Base-by-base conservation (phyloP, 2,113 vertebrate genomes). In the Microtus montanus region DNA sequence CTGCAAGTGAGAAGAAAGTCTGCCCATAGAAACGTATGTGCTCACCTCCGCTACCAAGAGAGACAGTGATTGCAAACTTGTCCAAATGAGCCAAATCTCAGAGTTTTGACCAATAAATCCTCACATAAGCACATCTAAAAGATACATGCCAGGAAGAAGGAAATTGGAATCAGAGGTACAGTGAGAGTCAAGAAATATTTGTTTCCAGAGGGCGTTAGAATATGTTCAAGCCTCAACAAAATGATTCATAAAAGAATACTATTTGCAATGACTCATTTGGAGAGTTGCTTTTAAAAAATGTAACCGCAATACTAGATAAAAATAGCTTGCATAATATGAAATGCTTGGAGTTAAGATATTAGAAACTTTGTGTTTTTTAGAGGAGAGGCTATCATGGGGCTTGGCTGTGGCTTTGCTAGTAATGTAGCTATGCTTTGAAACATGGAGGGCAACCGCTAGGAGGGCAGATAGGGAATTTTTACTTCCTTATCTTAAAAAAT, bases 401-500 rank as follows among this genome's bases (percentile, higher is more conserved):
- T 54, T 70, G 79, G 78, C 28, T 66, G 66, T 82, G 49, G n/a
- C 68, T 71, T 78, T 88, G 30, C 66, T 92, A 89, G 41, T 61
- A 92, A 52, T 9, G 9, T 10, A 88, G 41, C 44, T 74, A 12
- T 35, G 19, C 83, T 93, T 87, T 68, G 41, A 87, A 80, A 91
- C 38, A 77, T 44, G n/a, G n/a, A 79, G 5, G 5, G 1, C 78
- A 80, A 61, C 7, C 30, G 49, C 9, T 33, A 63, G 80, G 6
- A 68, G n/a, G 63, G 33, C 28, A 87, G 61, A 87, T 87, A 90
- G 52, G 83, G 74, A 92, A 61, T 30, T 75, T 87, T 90, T 75
- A 87, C 28, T 87, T 87, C 20, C 74, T 87, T 28, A 71, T 22
- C 70, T 68, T 74, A n/a, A 47, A 47, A 86, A 5, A 33, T 87